Evolutionary conservation across 2,888 invertebrate genomes (phyloP), one percentile per base, ranked within the genome.

Genomic region (Schrankia costaestrigalis): DNA sequence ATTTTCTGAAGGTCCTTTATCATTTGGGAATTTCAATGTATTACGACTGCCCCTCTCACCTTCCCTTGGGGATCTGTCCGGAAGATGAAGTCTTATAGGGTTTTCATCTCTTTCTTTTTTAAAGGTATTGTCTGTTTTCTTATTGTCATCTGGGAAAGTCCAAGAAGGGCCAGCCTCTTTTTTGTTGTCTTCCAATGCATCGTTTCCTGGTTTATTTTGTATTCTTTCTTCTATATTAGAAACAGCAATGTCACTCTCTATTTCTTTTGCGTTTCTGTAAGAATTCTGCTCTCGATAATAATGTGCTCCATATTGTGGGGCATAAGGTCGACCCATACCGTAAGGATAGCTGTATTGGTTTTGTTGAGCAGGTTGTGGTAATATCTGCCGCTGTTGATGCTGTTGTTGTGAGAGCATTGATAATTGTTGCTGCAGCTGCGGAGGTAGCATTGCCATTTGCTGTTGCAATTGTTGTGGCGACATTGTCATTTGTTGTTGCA

Each of bases 161-260:
- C 74, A 81, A 60, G 70, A 74, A 0, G 63, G 56, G 14, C 35
- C 51, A 31, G 56, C 42, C 27, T 48, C 45, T 17, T 55, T 31
- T 35, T 44, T 45, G 24, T 53, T 47, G 26, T 53, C 41, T 22
- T 48, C 41, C 12, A 51, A n/a, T 19, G 6, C 10, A 23, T 42
- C 29, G 1, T 17, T 33, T 4, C 34, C 53, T 12, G 71, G 77
- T 39, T 63, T 77, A 39, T 78, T 81, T 58, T 83, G 77, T 42
- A 84, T 81, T 7, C 83, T 65, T 48, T 69, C 74, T 41, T 83
- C 62, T 22, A 75, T 73, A 18, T 14, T 10, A 14, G 31, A 26
- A 7, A 3, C 1, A n/a, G 31, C 10, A 5, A 6, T 18, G 46
- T 50, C 41, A 35, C 52, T 47, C 49, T 70, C 25, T 41, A 64